Evolutionary conservation across 2,888 invertebrate genomes (phyloP).

Genomic region (Glaucopsyche alexis): DNA sequence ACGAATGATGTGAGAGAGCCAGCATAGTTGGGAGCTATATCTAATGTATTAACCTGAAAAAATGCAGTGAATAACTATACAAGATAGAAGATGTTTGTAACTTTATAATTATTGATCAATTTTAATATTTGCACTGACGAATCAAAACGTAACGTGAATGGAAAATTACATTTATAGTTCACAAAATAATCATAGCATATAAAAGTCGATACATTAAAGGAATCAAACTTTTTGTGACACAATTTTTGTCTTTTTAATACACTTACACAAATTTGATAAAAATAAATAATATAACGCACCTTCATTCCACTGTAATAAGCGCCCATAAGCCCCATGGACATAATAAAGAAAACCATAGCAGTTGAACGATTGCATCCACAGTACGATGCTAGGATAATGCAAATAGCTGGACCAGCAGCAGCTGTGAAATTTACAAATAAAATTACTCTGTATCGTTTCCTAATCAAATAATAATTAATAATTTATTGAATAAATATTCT

Average conservation of each 20-base stretch:
- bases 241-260: too few species aligned
- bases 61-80: neutral
- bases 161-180: too few species aligned
- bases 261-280: too few species aligned
- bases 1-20: conserved; percentile 77
- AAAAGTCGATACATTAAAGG: too few species aligned
- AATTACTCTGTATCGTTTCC: too few species aligned
- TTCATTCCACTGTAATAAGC: conserved; percentile 79
- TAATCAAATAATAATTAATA: neutral
- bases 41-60: conserved; percentile 39
- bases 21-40: conserved; percentile 72
- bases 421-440: conserved; percentile 50
- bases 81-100: too few species aligned
- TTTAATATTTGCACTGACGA: too few species aligned
- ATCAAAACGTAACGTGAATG: too few species aligned
- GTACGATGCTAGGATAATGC: conserved; percentile 57
- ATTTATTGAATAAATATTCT: neutral
- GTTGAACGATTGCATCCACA: conserved; percentile 66
- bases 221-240: too few species aligned
- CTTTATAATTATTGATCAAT: too few species aligned
- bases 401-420: conserved; percentile 72
- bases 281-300: conserved; percentile 51
- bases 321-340: conserved; percentile 79
- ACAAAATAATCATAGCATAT: too few species aligned
- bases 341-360: conserved; percentile 67